phyloP scores from a whole-genome alignment of 2,113 vertebrate species.

The Eurypyga helias region DNA sequence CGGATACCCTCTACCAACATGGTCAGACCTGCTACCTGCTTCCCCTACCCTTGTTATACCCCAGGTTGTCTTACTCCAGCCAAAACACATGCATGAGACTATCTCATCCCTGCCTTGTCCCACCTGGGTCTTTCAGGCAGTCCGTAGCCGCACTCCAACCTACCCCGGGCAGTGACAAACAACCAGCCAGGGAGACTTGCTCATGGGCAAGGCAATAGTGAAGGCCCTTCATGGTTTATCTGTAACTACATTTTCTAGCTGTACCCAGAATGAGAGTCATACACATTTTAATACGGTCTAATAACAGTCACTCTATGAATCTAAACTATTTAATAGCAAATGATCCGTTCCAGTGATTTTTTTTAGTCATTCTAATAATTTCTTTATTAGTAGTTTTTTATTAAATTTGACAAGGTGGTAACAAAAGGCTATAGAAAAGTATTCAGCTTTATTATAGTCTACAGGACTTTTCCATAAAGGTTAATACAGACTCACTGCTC shows the following conservation, averaged over 20 bases:
- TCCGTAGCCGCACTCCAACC: rapidly evolving
- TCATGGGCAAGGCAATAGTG: neutral
- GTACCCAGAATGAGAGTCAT: neutral
- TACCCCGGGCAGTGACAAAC: neutral
- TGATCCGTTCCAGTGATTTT: neutral
- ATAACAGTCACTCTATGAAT: neutral
- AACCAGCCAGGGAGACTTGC: neutral
- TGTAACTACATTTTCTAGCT: neutral
- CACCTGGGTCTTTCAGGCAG: neutral
- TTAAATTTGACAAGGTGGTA: constrained; percentile 17
- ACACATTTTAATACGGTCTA: neutral
- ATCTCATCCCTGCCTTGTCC: neutral
- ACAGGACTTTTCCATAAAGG: neutral
- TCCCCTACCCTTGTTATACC: neutral
- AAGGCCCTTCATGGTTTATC: neutral
- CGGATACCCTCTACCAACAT: neutral
- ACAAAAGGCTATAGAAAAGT: neutral
- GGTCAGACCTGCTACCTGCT: neutral
- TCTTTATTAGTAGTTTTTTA: neutral
- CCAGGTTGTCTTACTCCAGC: rapidly evolving
- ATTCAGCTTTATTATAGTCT: neutral
- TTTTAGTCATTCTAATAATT: neutral
- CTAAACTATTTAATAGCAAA: constrained; percentile 3
- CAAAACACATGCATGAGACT: no score
- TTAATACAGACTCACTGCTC: neutral